Evolutionary conservation across 2,888 invertebrate species (phyloP).

Genomic region (Nemapogon koenigi): DNA sequence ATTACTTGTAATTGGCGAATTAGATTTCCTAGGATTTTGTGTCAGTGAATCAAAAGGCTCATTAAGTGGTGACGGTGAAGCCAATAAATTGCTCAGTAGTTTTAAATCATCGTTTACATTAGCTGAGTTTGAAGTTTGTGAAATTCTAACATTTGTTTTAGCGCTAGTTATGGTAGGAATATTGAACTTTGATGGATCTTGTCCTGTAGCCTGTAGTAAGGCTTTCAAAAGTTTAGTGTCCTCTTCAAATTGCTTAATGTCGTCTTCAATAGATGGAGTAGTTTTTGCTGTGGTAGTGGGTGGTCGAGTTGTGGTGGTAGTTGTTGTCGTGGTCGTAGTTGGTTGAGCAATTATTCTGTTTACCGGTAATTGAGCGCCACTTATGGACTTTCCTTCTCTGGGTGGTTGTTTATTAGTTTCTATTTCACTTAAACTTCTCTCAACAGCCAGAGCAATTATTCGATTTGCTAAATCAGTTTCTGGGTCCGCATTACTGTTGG

Average conservation of each 20-base stretch:
- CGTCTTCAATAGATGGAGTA: constrained; percentile 47
- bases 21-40: constrained; percentile 21
- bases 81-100: constrained; percentile 39
- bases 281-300: constrained; percentile 17
- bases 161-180: constrained; percentile 30
- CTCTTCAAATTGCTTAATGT: constrained; percentile 55
- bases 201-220: constrained; percentile 49
- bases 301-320: constrained; percentile 17
- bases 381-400: constrained; percentile 35
- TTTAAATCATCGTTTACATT: constrained; percentile 33
- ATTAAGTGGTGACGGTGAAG: constrained; percentile 41
- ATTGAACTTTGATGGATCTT: constrained; percentile 52
- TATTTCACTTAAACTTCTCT: constrained; percentile 52
- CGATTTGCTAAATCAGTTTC: constrained; percentile 58
- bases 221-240: constrained; percentile 55
- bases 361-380: constrained; percentile 26
- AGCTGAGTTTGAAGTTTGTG: constrained; percentile 27
- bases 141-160: constrained; percentile 29
- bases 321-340: constrained; percentile 23
- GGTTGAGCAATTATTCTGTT: constrained; percentile 18
- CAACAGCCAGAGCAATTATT: constrained; percentile 61
- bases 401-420: constrained; percentile 29
- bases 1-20: neutral
- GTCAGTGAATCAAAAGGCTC: constrained; percentile 41
- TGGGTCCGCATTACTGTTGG: constrained; percentile 42